Evolutionary conservation across 2,113 vertebrate species (phyloP).

Genomic region (Setophaga coronata): DNA sequence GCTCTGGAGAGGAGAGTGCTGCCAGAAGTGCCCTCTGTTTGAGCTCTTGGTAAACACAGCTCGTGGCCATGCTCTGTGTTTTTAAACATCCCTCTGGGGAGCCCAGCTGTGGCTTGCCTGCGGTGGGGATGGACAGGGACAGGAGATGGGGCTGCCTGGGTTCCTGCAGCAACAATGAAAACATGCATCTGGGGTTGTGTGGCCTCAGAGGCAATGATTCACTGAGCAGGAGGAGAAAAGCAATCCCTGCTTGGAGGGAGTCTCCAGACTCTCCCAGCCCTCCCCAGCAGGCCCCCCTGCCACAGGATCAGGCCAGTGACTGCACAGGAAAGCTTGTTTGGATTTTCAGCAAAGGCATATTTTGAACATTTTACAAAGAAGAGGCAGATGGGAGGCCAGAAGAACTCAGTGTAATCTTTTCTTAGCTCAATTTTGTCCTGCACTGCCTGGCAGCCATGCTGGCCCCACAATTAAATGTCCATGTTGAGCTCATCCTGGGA

Average conservation of each 20-base stretch:
- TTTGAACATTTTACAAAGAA: background rate
- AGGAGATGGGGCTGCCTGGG: background rate
- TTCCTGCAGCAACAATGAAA: background rate
- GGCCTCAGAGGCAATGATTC: background rate
- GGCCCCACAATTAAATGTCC: background rate
- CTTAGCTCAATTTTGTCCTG: background rate
- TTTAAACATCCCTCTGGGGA: background rate
- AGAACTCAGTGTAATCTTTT: background rate
- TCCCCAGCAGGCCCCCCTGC: background rate
- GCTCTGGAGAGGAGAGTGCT: accelerated
- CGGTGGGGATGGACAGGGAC: accelerated
- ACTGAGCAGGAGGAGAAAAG: background rate
- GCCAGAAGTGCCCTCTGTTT: background rate
- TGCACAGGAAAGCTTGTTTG: background rate
- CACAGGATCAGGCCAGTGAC: accelerated
- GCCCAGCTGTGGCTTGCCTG: background rate
- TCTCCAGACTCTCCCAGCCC: background rate
- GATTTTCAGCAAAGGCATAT: background rate
- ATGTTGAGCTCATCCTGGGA: background rate
- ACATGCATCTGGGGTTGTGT: background rate
- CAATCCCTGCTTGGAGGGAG: accelerated
- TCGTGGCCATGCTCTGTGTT: accelerated
- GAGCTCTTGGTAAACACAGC: background rate
- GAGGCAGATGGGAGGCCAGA: background rate
- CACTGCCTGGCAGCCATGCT: background rate